Conservation (phyloP, 2,113 vertebrate species). For the Dicrurus megarhynchus region DNA sequence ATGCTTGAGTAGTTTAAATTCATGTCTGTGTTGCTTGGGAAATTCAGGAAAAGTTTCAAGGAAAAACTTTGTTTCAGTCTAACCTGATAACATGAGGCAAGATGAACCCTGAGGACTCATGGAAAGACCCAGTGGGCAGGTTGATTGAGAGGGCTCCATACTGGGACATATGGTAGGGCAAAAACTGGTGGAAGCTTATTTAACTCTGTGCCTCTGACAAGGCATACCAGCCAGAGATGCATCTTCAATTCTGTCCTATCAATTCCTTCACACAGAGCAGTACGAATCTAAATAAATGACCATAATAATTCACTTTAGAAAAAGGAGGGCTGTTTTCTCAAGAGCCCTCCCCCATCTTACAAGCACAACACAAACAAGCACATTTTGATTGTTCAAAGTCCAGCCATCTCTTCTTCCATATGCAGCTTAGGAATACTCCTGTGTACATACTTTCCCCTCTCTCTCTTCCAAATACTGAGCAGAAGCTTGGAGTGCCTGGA, state of each 20-base stretch:
- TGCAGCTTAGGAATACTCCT: not conserved
- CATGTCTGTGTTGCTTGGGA: not conserved
- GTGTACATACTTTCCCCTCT: not conserved
- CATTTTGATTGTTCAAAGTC: not conserved
- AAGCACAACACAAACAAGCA: not conserved
- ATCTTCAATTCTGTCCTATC: not conserved
- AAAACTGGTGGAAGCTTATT: not conserved
- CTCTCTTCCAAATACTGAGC: not conserved
- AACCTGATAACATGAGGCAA: not conserved
- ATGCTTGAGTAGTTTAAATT: not conserved
- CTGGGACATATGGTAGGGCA: not conserved
- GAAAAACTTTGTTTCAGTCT: not conserved
- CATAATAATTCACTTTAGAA: not conserved
- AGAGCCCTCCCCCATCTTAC: accelerated
- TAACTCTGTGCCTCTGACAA: not conserved
- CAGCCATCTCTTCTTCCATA: not conserved
- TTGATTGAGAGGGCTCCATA: not conserved
- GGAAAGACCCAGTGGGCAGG: not conserved
- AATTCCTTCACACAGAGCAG: not conserved
- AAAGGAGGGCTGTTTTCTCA: not conserved
- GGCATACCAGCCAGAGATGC: not conserved
- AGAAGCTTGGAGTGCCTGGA: not conserved
- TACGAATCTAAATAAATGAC: not conserved
- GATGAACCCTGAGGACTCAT: not conserved
- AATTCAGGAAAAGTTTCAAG: not conserved